Evolutionary conservation across 92 coral and sea anemone genomes (phyloP).

Genomic region (Pocillopora meandrina): DNA sequence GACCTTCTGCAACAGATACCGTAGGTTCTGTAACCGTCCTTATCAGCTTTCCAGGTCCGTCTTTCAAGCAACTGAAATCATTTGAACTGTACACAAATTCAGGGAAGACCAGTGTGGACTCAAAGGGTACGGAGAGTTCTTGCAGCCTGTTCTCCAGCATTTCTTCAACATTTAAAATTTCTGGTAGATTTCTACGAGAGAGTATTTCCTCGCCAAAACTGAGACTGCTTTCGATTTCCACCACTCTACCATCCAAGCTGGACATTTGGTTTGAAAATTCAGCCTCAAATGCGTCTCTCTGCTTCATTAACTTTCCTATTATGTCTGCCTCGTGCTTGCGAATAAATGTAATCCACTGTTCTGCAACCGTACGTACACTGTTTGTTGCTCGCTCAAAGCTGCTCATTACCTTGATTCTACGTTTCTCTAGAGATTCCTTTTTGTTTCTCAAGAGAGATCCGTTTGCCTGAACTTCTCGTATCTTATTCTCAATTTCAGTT

Average conservation of each 20-base stretch:
- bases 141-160: neutral
- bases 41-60: conserved; percentile 1
- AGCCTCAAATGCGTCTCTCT: neutral
- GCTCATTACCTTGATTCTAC: neutral
- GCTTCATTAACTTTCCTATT: neutral
- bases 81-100: conserved; percentile 4
- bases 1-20: conserved; percentile 16
- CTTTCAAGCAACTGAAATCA: neutral
- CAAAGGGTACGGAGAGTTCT: neutral
- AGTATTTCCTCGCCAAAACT: neutral
- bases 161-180: conserved; percentile 22
- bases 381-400: conserved; percentile 20
- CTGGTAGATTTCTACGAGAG: conserved; percentile 3
- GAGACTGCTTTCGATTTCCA: conserved; percentile 1
- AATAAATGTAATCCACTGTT: neutral
- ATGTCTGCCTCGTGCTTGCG: conserved; percentile 5
- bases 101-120: neutral
- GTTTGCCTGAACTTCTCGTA: neutral
- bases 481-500: neutral
- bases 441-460: neutral
- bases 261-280: neutral
- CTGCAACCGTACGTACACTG: neutral
- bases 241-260: neutral
- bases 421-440: neutral
- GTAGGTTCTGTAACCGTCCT: neutral